These are phyloP conservation scores for Aplysina aerophoba DNA, from an alignment of 37 sponge, comb jelly and placozoan genomes.

Conservation along the genomic window DNA sequence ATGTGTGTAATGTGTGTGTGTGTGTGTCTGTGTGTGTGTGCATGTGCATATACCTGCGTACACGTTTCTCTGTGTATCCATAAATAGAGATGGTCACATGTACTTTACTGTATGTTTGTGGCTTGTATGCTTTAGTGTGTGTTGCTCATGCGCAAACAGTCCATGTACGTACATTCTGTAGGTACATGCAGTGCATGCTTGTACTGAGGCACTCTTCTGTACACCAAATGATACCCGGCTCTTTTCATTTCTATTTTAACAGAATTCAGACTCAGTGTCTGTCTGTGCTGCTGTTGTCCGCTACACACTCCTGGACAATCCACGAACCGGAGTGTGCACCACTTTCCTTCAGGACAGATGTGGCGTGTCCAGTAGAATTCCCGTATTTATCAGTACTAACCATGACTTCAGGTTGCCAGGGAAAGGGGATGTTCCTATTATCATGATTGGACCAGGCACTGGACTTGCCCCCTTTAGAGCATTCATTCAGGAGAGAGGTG, in stretches of 20 bases:
- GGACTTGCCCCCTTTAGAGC: constrained; percentile 75
- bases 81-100: too few relatives aligned
- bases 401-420: constrained; percentile 64
- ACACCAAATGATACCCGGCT: neutral
- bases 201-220: too few relatives aligned
- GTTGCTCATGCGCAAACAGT: too few relatives aligned
- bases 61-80: too few relatives aligned
- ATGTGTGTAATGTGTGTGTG: too few relatives aligned
- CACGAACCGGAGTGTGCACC: constrained; percentile 63
- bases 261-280: constrained; percentile 43
- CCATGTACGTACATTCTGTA: too few relatives aligned
- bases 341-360: constrained; percentile 65
- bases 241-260: neutral
- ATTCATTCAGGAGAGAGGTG: constrained; percentile 75
- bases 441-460: constrained; percentile 76
- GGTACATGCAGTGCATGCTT: too few relatives aligned
- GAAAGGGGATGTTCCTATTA: constrained; percentile 48
- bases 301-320: constrained; percentile 38
- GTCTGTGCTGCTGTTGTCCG: constrained; percentile 69
- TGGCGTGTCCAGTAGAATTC: constrained; percentile 20
- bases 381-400: constrained; percentile 65
- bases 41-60: too few relatives aligned
- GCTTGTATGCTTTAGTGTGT: too few relatives aligned
- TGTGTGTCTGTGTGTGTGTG: too few relatives aligned
- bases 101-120: too few relatives aligned